Conservation (phyloP, 2,888 invertebrate species). For the Drosophila macrospina region DNA sequence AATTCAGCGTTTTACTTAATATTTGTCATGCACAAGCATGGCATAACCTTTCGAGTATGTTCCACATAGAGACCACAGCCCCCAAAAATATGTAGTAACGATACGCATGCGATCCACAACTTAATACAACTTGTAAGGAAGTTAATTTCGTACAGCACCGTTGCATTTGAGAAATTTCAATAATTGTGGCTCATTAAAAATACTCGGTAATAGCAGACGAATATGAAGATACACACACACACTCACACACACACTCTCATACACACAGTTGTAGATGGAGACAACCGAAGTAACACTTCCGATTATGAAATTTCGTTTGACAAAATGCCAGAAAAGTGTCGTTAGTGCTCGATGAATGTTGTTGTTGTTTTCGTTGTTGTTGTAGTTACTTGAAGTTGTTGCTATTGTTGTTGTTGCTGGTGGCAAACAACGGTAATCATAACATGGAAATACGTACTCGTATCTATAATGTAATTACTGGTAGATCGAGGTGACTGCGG, state of each 20-base stretch:
- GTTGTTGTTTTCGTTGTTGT: slow-evolving; percentile 31
- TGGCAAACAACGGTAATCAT: slow-evolving; percentile 67
- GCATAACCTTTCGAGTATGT: not conserved
- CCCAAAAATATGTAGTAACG: not conserved
- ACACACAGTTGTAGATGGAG: not conserved
- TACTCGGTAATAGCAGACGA: slow-evolving; percentile 55
- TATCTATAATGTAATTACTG: slow-evolving; percentile 78
- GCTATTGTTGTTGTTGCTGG: slow-evolving; percentile 11
- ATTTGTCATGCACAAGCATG: not conserved
- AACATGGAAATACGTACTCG: slow-evolving; percentile 67
- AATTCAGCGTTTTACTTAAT: not conserved
- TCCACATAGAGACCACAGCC: not conserved
- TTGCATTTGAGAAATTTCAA: slow-evolving; percentile 78
- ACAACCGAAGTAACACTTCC: slow-evolving; percentile 67
- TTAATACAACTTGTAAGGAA: slow-evolving; percentile 44
- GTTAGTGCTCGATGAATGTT: slow-evolving; percentile 25
- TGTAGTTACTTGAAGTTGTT: slow-evolving; percentile 14
- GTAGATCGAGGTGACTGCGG: slow-evolving; percentile 73
- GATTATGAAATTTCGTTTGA: slow-evolving; percentile 76
- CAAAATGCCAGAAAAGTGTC: slow-evolving; percentile 67
- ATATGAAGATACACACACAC: slow-evolving; percentile 23
- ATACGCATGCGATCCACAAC: slow-evolving; percentile 16
- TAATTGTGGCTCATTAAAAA: slow-evolving; percentile 76
- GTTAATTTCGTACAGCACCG: slow-evolving; percentile 55
- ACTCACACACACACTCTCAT: slow-evolving; percentile 13